Conservation (phyloP, 2,888 invertebrate genomes). For the Chrysina gloriosa region DNA sequence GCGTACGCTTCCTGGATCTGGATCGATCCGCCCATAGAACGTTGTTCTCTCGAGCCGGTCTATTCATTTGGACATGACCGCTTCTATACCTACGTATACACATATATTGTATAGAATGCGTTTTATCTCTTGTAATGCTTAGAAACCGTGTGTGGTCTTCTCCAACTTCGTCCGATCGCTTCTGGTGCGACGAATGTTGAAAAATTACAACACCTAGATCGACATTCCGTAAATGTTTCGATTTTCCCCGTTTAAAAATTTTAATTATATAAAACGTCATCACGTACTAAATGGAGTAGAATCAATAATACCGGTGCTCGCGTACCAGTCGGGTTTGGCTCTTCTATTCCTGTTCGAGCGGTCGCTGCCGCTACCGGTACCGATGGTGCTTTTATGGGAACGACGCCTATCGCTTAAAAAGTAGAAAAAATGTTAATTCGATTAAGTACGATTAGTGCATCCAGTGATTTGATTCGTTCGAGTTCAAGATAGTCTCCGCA, state of each 20-base stretch:
- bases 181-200: constrained; percentile 28
- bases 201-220: constrained; percentile 39
- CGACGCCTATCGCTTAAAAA: not conserved
- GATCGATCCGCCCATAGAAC: constrained; percentile 42
- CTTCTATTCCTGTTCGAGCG: no score
- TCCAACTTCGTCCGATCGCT: not conserved
- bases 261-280: constrained; percentile 34
- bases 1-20: constrained; percentile 29
- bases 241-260: constrained; percentile 36
- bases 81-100: constrained; percentile 43
- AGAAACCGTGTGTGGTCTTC: constrained; percentile 52
- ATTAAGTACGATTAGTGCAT: constrained; percentile 6
- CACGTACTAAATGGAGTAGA: constrained; percentile 20
- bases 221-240: constrained; percentile 25
- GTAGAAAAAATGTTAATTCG: constrained; percentile 9
- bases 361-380: not conserved
- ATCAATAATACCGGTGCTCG: not conserved
- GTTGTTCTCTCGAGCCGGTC: not conserved
- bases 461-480: constrained; percentile 5
- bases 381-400: not conserved
- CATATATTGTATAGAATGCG: constrained; percentile 38
- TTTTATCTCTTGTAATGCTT: constrained; percentile 51
- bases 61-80: constrained; percentile 44
- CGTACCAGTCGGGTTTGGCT: not conserved
- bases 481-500: no score